Evolutionary conservation across 2,797 vertebrate species (phyloP), one percentile per base, ranked within the genome.

Genomic region (Microctenopoma steveboyesi): DNA sequence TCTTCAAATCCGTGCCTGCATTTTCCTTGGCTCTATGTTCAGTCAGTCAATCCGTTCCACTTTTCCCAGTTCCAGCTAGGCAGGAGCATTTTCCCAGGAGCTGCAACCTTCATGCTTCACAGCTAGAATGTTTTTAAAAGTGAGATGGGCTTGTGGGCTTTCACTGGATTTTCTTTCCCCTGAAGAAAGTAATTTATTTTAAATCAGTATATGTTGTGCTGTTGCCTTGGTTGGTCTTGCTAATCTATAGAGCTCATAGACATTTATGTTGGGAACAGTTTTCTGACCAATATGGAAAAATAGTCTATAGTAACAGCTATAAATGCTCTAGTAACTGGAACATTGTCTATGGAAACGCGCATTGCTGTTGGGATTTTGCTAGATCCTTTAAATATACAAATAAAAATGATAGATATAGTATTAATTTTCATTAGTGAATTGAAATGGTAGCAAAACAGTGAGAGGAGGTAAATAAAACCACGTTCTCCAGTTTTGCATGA

Each of bases 91-190:
- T 13, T 63, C 53, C 25, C 59, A 55, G 68, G 40, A 49, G 60
- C 42, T 39, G 46, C 46, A 7, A 25, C 46, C 37, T 27, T 39
- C 11, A 16, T 11, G 49, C 39, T 64, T 65, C 60, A 66, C 56
- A 56, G 52, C 56, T 75, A 69, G 57, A 40, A 42, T n/a, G 15
- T 30, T 65, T 54, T 72, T 39, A 25, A 46, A 67, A 61, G 4
- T 27, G 48, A 50, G n/a, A 70, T 48, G 18, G 43, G 40, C 15
- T 27, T 35, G 18, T 48, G 39, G 45, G 28, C 45, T 72, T 74
- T 70, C 22, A 54, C 25, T 1, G 8, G 51, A 48, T 74, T 72
- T 54, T 11, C 25, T 69, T 64, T 47, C 15, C n/a, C 7, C 18
- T n/a, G 6, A 69, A 22, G 16, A 46, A 2, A 55, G 63, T 2